Evolutionary conservation across 2,888 invertebrate species (phyloP), one percentile per base, ranked within the genome.

Genomic region (Andrena dorsata): DNA sequence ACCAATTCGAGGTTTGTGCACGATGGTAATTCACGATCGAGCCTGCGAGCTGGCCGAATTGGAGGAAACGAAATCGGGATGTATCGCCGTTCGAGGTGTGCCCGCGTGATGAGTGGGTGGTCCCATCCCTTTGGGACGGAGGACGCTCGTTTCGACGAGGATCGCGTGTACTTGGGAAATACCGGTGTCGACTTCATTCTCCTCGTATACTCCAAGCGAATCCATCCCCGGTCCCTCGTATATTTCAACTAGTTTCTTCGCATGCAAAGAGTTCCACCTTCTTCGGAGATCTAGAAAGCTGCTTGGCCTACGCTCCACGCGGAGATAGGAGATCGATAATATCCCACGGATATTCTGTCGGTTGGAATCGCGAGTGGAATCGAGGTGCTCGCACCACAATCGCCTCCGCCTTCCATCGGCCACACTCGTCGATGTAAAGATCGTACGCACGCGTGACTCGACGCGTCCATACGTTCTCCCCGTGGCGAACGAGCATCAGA

Each of bases 11-110:
- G 84, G 83, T 87, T 83, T 81, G 56, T 56, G 80, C 86, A 83
- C 89, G 88, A 90, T 90, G 89, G 90, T 90, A 91, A 90, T 91
- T 90, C 90, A 90, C 90, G 90, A 87, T 83, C 81, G 84, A 73
- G 68, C 75, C 80, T 78, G 68, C 85, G 85, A 83, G 47, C 69
- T 53, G 51, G 49, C 60, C 69, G 78, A 79, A 87, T 87, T 87
- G 76, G 71, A 49, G 56, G 63, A 70, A 56, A 65, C 49, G 68
- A 73, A 75, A 85, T 75, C 78, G 75, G 51, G 71, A 85, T 84
- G 69, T 85, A 81, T 83, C 74, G 83, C 16, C 51, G 23, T n/a
- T 23, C n/a, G 32, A 28, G 64, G 30, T 30, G 26, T 10, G 26
- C 1, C 64, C 77, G 28, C 13, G 28, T 80, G 79, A 78, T 79